Base-by-base conservation (phyloP, 2,888 invertebrate species). In the Tinea pellionella region DNA sequence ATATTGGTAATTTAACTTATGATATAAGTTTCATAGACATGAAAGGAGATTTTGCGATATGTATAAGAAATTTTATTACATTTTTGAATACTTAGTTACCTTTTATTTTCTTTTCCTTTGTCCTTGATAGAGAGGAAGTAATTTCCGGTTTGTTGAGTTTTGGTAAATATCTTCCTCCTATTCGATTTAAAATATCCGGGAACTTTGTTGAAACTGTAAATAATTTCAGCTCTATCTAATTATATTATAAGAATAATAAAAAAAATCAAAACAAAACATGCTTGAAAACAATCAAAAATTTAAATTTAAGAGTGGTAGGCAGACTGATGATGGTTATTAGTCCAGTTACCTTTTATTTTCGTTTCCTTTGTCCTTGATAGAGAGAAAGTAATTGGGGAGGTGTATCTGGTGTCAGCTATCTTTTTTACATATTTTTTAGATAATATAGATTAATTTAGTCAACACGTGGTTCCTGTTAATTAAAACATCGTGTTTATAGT, bases 101-200 rank as follows among this genome's bases (percentile, higher is more conserved):
- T 19, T 15, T 32, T 57, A 57, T 57, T 57, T 57, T 57, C 57
- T 55, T 29, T 55, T 32, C 32, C 32, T 19, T 32, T 55, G 6
- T 18, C 29, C 57, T 57, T 57, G 57, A 32, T 57, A 57, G 32
- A 15, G 57, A 16, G 57, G 15, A 57, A 57, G 30, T 57, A 57
- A 57, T 57, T 57, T 57, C 57, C 57, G 57, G 57, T 57, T 32
- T 57, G 57, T 32, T 57, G 57, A 57, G 32, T 57, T 57, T 55
- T 32, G 57, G 55, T 57, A 57, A 57, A 57, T 57, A 32, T 32
- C 57, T 57, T 55, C 55, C 47, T 47, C 47, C 47, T 47, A 41
- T 47, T 47, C 47, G 13, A 47, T 47, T 47, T 47, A 47, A 47
- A 47, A 47, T 47, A 47, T 47, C 47, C 47, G n/a, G 2, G 15